phyloP scores from a whole-genome alignment of 2,888 invertebrate genomes.

The Prostheceraeus crozeri region DNA sequence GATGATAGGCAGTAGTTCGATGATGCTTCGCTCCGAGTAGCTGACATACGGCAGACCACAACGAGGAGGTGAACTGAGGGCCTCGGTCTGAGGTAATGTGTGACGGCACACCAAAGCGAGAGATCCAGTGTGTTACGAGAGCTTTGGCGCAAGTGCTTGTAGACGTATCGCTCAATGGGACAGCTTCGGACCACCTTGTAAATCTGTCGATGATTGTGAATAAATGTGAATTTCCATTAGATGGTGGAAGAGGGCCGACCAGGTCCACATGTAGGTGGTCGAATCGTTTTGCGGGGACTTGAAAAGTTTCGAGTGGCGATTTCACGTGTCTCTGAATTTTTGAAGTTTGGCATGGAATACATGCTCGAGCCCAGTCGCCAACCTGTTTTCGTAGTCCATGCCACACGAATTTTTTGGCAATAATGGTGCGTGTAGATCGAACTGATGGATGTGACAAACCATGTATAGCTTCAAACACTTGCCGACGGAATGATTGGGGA shows the following conservation, averaged over 20 bases:
- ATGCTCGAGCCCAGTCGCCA: constrained; percentile 44
- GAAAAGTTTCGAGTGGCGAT: constrained; percentile 32
- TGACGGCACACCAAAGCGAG: constrained; percentile 48
- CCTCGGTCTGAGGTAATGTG: constrained; percentile 41
- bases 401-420: constrained; percentile 30
- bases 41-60: constrained; percentile 39
- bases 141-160: constrained; percentile 47
- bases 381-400: constrained; percentile 41
- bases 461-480: constrained; percentile 16
- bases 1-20: constrained; percentile 32
- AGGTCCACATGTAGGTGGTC: constrained; percentile 57
- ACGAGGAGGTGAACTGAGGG: constrained; percentile 44
- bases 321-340: constrained; percentile 48
- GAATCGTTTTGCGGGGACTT: constrained; percentile 45
- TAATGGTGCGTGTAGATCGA: constrained; percentile 27
- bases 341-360: constrained; percentile 47
- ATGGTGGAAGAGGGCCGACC: constrained; percentile 53
- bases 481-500: constrained; percentile 26
- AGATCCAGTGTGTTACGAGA: constrained; percentile 53
- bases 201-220: constrained; percentile 46
- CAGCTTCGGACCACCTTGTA: constrained; percentile 40
- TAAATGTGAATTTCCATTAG: constrained; percentile 41
- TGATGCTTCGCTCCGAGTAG: constrained; percentile 23
- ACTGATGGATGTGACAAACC: constrained; percentile 30
- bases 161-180: constrained; percentile 26